A percentile compares a stretch with the other conserved stretches of the same genome.
phyloP scores from a whole-genome alignment of 2,888 invertebrate species.

The Saturnia pavonia region DNA sequence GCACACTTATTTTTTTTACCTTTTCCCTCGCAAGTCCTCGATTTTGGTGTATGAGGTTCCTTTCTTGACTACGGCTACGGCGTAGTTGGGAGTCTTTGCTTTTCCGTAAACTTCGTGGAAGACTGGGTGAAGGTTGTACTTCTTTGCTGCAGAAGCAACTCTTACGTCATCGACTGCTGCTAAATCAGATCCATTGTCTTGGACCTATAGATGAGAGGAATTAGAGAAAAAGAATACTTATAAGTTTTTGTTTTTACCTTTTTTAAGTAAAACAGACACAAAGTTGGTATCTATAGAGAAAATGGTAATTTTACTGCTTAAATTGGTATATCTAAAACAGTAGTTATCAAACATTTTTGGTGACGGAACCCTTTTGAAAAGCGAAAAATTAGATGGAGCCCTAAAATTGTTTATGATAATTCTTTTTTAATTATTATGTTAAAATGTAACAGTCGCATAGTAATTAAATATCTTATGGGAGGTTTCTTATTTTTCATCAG shows the following conservation, averaged over 20 bases:
- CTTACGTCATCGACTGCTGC: conserved; percentile 85
- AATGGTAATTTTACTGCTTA: not conserved
- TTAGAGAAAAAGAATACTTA: not conserved
- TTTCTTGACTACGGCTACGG: conserved; percentile 86
- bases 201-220: conserved; percentile 59
- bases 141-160: conserved; percentile 75
- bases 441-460: too few relatives aligned
- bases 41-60: conserved; percentile 78
- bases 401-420: too few relatives aligned
- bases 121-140: conserved; percentile 83
- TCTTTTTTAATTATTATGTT: too few relatives aligned
- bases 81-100: conserved; percentile 79
- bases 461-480: too few relatives aligned
- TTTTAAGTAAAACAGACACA: not conserved
- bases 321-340: not conserved
- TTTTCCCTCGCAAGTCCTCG: conserved; percentile 83
- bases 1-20: conserved; percentile 64
- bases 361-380: too few relatives aligned
- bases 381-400: too few relatives aligned
- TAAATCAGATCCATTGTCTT: conserved; percentile 86
- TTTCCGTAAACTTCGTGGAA: conserved; percentile 84
- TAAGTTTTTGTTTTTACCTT: not conserved
- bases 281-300: not conserved
- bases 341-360: too few relatives aligned
- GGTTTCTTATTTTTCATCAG: too few relatives aligned